These are phyloP conservation scores for Tenthredo livida DNA, from an alignment of 2,888 invertebrate species.

Conservation along the genomic window DNA sequence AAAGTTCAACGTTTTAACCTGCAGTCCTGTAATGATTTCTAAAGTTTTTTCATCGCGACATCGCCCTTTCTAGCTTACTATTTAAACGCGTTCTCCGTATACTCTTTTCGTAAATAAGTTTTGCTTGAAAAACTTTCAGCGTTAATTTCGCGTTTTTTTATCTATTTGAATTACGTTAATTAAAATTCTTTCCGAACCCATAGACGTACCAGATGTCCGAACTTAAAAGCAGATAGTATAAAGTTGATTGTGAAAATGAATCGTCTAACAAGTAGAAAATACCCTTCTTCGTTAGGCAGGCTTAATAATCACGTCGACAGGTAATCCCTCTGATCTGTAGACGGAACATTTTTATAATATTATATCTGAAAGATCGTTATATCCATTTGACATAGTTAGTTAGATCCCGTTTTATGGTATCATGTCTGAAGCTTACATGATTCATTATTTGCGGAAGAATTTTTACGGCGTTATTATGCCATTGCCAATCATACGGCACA, in stretches of 20 bases:
- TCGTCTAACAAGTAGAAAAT: constrained; percentile 1
- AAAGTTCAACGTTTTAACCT: constrained; percentile 8
- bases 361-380: neutral
- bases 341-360: neutral
- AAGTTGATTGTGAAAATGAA: neutral
- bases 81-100: neutral
- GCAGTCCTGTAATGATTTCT: constrained; percentile 27
- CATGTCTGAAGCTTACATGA: neutral
- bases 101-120: constrained; percentile 20
- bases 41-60: constrained; percentile 25
- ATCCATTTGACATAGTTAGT: neutral
- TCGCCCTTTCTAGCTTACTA: neutral
- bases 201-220: constrained; percentile 1
- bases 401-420: neutral
- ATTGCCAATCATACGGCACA: neutral
- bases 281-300: neutral
- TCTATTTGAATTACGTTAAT: constrained; percentile 41
- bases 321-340: neutral
- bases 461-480: neutral
- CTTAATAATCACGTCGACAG: neutral
- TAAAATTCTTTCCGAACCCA: constrained; percentile 32
- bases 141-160: constrained; percentile 15
- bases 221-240: neutral
- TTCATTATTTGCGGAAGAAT: neutral
- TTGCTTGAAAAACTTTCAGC: constrained; percentile 33